Base-by-base conservation (phyloP, 2,797 vertebrate genomes). In the Amblyraja radiata region DNA sequence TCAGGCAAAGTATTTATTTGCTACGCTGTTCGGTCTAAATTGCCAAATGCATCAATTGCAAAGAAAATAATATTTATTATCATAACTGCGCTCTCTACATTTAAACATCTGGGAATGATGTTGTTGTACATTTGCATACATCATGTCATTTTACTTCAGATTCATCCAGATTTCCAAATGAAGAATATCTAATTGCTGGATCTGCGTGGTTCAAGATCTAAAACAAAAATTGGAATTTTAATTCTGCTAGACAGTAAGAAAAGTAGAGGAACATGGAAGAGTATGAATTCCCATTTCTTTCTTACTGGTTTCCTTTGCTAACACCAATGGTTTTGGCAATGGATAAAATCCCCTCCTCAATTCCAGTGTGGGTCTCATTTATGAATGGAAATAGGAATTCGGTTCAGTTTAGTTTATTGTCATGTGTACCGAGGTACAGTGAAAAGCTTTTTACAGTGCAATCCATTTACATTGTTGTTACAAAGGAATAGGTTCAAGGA, bases 41-140 rank as follows among this genome's bases (percentile, higher is more conserved):
- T 28, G 21, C 68, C 4, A 46, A 32, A 91, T 39, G 18, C 32
- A 91, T 65, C 32, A 91, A 73, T 71, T 90, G 36, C 32, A 71
- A 25, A 63, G 13, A 86, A 86, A 7, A 14, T 86, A 14, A 7
- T 71, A 90, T 46, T 74, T 91, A 73, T 46, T 23, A 90, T 39
- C 36, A 32, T 21, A 71, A 71, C 36, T 46, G 13, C 10, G 16
- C 32, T 73, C 68, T 73, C 32, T 18, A 90, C 8, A 46, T 46
- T 71, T 28, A 73, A 91, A 91, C 88, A 71, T 73, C 39, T 6
- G 25, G 11, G 3, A 21, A 11, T 25, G 39, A 25, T 74, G 65
- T 25, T 91, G 39, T 91, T 91, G 68, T 68, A 91, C 32, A 74
- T 74, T 65, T 74, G 88, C 88, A 91, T 73, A 91, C 9, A 73